phyloP scores from a whole-genome alignment of 2,797 vertebrate genomes.

The Ctenochaetus hawaiiensis region DNA sequence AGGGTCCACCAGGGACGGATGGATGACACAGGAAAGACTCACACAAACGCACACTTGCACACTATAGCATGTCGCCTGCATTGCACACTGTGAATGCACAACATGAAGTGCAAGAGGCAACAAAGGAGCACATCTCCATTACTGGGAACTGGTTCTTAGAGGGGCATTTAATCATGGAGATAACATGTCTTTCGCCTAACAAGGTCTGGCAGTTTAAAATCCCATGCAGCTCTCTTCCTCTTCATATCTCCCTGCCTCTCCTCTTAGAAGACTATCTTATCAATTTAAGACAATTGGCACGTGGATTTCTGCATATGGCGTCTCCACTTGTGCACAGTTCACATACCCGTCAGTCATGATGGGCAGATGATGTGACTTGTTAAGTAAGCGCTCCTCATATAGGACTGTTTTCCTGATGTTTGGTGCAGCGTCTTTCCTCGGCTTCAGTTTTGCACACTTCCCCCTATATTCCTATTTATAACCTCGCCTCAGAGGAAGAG shows the following conservation, averaged over 20 bases:
- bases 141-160: constrained; percentile 29
- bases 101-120: constrained; percentile 37
- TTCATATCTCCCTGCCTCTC: neutral
- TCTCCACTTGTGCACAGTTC: neutral
- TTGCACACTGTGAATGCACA: neutral
- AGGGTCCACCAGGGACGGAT: constrained; percentile 65
- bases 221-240: constrained; percentile 11
- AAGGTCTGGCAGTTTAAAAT: constrained; percentile 41
- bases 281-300: constrained; percentile 1
- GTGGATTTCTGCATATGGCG: constrained; percentile 7
- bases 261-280: constrained; percentile 25
- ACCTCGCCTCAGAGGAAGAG: constrained; percentile 19
- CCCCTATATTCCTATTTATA: constrained; percentile 59
- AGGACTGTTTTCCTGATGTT: constrained; percentile 20
- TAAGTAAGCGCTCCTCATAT: neutral
- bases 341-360: no score
- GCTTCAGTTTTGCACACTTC: constrained; percentile 20
- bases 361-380: neutral
- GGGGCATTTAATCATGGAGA: constrained; percentile 54
- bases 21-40: constrained; percentile 58
- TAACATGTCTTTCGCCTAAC: constrained; percentile 46
- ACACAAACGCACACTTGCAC: constrained; percentile 12
- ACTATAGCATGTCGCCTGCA: neutral
- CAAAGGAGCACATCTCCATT: constrained; percentile 50
- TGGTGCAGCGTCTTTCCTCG: neutral